Evolutionary conservation across 1,140 invertebrate genomes (phyloP), one percentile per base, ranked within the genome.

Genomic region (Lasaia peninsularis): DNA sequence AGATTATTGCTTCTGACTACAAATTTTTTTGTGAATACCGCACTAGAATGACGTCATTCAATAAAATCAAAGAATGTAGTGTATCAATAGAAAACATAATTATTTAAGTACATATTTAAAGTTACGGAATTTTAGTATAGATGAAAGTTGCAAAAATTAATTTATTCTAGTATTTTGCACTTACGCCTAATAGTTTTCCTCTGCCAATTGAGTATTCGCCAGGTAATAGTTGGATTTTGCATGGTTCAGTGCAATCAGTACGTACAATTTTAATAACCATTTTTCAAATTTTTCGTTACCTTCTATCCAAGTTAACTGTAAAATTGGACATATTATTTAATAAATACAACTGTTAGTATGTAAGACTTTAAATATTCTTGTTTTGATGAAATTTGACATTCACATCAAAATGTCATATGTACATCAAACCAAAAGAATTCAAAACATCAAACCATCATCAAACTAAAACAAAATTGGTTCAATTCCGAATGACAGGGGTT

Each of bases 141-240:
- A 49, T 10, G 5, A n/a, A n/a, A n/a, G n/a, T n/a, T n/a, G n/a
- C n/a, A 16, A 5, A 1, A 51, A 51, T 28, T 5, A 1, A 8
- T 2, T 7, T 11, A n/a, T 8, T 12, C 12, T 52, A 34, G 24
- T 14, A 12, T 35, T 44, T 12, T 6, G 28, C 55, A 73, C 83
- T 78, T 69, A 88, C 82, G 18, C 76, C 60, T 9, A 85, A 53
- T 50, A 84, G 63, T 58, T 75, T 75, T 18, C 75, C 76, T 63
- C 85, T 67, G 12, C 85, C 85, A 18, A 88, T 71, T n/a, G 69
- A 34, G 69, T 84, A 73, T 56, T 54, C 69, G 14, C 85, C 82
- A 1, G 56, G 20, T 1, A 40, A 14, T 20, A 88, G 62, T 32
- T 57, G 34, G 49, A 85, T 75, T 74, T 88, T 85, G n/a, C 20